A percentile compares a stretch with the other conserved stretches of the same genome.
These are phyloP conservation scores for Muscidifurax raptorellus DNA, from an alignment of 1,140 invertebrate species.

Conservation along the genomic window DNA sequence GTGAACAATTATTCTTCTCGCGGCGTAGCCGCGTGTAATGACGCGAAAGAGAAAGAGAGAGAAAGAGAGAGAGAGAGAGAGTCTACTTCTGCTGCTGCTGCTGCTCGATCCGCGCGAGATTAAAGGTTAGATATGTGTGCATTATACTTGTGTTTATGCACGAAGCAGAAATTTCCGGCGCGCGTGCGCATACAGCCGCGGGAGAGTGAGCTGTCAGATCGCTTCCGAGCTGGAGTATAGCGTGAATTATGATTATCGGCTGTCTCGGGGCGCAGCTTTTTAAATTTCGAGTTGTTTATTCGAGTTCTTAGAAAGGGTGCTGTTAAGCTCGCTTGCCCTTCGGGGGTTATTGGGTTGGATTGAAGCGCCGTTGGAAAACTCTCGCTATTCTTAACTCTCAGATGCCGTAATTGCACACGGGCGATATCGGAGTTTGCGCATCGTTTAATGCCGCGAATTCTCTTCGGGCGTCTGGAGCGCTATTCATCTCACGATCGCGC, in stretches of 20 bases:
- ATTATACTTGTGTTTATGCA: conserved; percentile 30
- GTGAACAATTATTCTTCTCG: conserved; percentile 5
- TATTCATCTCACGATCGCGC: too few relatives aligned
- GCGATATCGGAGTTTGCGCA: too few relatives aligned
- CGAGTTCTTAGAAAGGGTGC: background rate
- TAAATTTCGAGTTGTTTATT: background rate
- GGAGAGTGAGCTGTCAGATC: background rate
- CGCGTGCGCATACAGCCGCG: conserved; percentile 1
- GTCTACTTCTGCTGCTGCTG: background rate
- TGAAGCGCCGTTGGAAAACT: too few relatives aligned
- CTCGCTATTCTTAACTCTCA: too few relatives aligned
- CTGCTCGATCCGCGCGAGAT: background rate
- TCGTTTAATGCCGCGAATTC: too few relatives aligned
- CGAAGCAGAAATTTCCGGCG: conserved; percentile 37
- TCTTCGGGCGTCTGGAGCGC: too few relatives aligned
- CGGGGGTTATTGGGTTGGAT: too few relatives aligned
- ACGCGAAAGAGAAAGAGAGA: background rate
- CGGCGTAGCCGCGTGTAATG: background rate
- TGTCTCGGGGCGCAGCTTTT: too few relatives aligned
- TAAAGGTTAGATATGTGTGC: conserved; percentile 18
- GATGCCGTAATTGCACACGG: too few relatives aligned
- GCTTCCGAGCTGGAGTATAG: background rate
- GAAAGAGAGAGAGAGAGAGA: background rate
- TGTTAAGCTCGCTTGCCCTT: too few relatives aligned
- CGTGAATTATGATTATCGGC: conserved; percentile 12